phyloP scores from a whole-genome alignment of 2,113 vertebrate genomes.

The Toxotes chatareus region DNA sequence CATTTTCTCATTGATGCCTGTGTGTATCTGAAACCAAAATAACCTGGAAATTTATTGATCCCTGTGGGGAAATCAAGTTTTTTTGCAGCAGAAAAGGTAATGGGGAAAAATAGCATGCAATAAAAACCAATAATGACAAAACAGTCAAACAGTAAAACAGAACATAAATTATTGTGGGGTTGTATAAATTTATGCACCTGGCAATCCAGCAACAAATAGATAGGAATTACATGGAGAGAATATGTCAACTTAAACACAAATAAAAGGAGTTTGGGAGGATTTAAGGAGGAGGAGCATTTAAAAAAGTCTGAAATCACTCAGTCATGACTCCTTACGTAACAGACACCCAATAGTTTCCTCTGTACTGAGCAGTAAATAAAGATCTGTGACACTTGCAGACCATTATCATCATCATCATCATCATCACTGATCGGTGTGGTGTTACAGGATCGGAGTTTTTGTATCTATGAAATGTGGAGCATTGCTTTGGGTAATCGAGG shows the following conservation, averaged over 20 bases:
- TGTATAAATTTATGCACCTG: slow-evolving; percentile 36
- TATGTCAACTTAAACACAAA: not conserved
- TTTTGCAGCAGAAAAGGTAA: slow-evolving; percentile 33
- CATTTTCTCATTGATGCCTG: slow-evolving; percentile 36
- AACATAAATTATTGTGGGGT: slow-evolving; percentile 41
- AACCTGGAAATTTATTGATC: slow-evolving; percentile 51
- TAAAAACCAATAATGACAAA: slow-evolving; percentile 62
- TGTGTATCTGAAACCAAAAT: slow-evolving; percentile 22
- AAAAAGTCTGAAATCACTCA: not conserved
- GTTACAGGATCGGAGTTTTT: too few species aligned
- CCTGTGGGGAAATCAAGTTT: slow-evolving; percentile 39
- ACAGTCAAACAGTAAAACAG: slow-evolving; percentile 38
- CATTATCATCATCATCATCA: too few species aligned
- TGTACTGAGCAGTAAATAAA: too few species aligned
- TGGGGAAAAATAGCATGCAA: slow-evolving; percentile 26
- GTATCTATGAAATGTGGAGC: too few species aligned
- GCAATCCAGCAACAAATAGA: not conserved
- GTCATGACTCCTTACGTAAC: not conserved
- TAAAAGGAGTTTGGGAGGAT: not conserved
- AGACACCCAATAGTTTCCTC: too few species aligned
- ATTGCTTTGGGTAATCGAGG: too few species aligned
- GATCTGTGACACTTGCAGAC: too few species aligned
- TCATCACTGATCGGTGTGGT: too few species aligned
- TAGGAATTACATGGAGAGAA: not conserved
- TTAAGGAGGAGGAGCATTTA: too few species aligned